Evolutionary conservation across 2,888 invertebrate genomes (phyloP).

Genomic region (Ariolimax columbianus): DNA sequence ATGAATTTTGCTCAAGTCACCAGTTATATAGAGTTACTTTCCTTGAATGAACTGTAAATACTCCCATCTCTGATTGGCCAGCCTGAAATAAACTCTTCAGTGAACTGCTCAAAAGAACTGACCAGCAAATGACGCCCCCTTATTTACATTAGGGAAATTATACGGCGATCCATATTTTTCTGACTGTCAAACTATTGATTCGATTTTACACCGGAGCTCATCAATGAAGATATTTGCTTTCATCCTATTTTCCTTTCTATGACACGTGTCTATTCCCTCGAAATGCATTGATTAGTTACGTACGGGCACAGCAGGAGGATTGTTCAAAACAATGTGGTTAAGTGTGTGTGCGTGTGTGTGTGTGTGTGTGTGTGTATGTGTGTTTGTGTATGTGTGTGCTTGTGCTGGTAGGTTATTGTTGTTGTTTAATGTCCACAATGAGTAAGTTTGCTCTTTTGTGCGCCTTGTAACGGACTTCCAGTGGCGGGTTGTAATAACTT

Average conservation of each 20-base stretch:
- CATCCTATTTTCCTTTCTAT: not conserved
- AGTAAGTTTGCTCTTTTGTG: too few species aligned
- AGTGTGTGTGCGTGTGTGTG: too few species aligned
- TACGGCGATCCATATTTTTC: not conserved
- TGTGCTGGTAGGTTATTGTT: too few species aligned
- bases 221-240: not conserved
- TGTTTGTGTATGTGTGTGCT: too few species aligned
- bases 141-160: conserved; percentile 2
- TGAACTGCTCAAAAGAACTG: not conserved
- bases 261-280: not conserved
- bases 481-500: too few species aligned
- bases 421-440: too few species aligned
- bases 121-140: not conserved
- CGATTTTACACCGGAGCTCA: not conserved
- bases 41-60: not conserved
- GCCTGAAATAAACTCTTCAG: not conserved
- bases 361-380: too few species aligned
- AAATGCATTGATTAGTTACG: not conserved
- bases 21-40: not conserved
- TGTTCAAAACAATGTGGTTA: too few species aligned
- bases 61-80: not conserved
- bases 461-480: too few species aligned
- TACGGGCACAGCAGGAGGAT: not conserved
- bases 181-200: not conserved
- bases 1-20: not conserved